These are phyloP conservation scores for Scrobipalpa costella DNA, from an alignment of 2,888 invertebrate species.

Conservation along the genomic window DNA sequence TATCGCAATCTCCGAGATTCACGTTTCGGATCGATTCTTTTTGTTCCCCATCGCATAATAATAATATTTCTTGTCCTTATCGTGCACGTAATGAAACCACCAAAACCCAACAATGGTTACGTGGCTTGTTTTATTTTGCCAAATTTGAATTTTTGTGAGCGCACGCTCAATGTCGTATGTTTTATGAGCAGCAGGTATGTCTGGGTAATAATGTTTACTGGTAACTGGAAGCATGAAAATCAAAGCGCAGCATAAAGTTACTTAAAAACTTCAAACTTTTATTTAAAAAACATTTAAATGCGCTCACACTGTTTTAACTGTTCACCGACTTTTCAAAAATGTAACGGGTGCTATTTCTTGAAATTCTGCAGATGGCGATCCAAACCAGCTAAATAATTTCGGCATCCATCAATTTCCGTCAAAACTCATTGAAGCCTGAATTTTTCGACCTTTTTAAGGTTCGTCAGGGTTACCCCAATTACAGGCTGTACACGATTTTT, in stretches of 20 bases:
- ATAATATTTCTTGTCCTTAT: slow-evolving; percentile 49
- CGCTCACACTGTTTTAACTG: background rate
- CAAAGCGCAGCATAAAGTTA: no score
- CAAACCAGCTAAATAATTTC: background rate
- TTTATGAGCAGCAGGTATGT: background rate
- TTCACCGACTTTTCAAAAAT: background rate
- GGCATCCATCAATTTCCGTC: slow-evolving; percentile 27
- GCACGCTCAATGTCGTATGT: slow-evolving; percentile 7
- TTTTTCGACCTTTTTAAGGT: slow-evolving; percentile 16
- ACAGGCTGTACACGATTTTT: slow-evolving; percentile 35
- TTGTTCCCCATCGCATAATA: slow-evolving; percentile 44
- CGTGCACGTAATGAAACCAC: slow-evolving; percentile 40
- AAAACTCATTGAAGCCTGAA: slow-evolving; percentile 31
- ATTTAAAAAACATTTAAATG: background rate
- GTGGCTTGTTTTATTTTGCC: slow-evolving; percentile 18
- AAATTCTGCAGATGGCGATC: background rate
- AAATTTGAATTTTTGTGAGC: slow-evolving; percentile 24
- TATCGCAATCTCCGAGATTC: slow-evolving; percentile 59
- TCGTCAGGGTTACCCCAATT: slow-evolving; percentile 31
- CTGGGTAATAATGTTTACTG: background rate
- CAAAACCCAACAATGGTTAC: slow-evolving; percentile 25
- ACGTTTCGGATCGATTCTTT: slow-evolving; percentile 41
- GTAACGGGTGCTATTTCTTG: background rate
- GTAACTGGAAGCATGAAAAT: background rate
- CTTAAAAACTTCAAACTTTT: background rate